Evolutionary conservation across 1,140 invertebrate genomes (phyloP), one percentile per base, ranked within the genome.

Genomic region (Drosophila orena): DNA sequence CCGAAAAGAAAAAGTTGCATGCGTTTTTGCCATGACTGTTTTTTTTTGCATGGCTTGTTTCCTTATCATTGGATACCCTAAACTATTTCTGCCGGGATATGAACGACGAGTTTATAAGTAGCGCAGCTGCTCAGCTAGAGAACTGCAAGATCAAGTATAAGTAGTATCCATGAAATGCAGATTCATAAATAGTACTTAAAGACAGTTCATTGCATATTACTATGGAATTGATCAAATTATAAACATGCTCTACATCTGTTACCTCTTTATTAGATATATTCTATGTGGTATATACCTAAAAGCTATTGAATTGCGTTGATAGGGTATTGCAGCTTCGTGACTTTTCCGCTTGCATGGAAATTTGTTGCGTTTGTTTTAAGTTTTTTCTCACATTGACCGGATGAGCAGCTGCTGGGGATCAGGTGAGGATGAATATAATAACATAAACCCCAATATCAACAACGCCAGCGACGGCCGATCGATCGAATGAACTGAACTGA

Each of bases 391-490:
- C 84, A 90, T 89, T 90, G 84, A 89, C 84, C 84, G 84, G 85
- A 89, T 89, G 85, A 89, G 85, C 85, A 89, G 85, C 85, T 90
- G 84, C 85, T 89, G 85, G 77, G 79, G 85, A 89, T 89, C 85
- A 89, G 85, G 85, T 90, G 85, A 89, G 85, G 85, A 89, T 90
- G 85, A 89, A 89, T 89, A 89, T 89, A 88, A 88, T 88, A 86
- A 86, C 81, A 86, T 86, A 88, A 88, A 83, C 84, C 84, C 84
- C 83, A 88, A 89, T 89, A 86, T 86, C 83, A 86, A 86, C 81
- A 79, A 64, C 83, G 66, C 30, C 76, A 62, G 66, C 59, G 57
- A 22, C 49, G 53, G 59, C 59, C 60, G 66, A 60, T 64, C 77
- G 61, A 69, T 70, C 56, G 73, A 61, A 46, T 42, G 58, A 57